phyloP scores from a whole-genome alignment of 2,888 invertebrate genomes.

The Sipha maydis region DNA sequence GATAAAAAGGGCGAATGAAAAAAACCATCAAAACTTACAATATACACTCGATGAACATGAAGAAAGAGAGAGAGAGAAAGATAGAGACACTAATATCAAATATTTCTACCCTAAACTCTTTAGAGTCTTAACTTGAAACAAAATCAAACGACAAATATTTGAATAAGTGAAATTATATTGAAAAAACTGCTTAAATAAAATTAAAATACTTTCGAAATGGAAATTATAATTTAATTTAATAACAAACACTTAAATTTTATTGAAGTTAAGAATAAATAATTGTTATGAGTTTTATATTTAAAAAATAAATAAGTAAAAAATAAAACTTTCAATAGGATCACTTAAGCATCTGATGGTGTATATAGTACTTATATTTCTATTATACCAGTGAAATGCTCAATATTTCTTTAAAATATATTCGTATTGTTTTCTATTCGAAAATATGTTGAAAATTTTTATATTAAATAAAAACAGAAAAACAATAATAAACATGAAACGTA shows the following conservation, averaged over 20 bases:
- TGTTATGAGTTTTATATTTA: background rate
- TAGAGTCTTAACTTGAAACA: slow-evolving; percentile 22
- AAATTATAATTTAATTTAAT: background rate
- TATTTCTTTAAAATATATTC: too few relatives aligned
- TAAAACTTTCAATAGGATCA: too few relatives aligned
- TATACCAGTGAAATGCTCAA: too few relatives aligned
- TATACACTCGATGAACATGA: slow-evolving; percentile 34
- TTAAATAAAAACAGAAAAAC: too few relatives aligned
- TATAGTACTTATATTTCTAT: too few relatives aligned
- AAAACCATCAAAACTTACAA: slow-evolving; percentile 28
- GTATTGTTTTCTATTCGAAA: too few relatives aligned
- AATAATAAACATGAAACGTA: too few relatives aligned
- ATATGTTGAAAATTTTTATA: too few relatives aligned
- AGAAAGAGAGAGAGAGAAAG: background rate
- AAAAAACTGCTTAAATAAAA: background rate
- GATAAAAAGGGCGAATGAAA: background rate
- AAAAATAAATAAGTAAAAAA: too few relatives aligned
- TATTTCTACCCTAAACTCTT: slow-evolving; percentile 22
- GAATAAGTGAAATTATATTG: slow-evolving; percentile 6
- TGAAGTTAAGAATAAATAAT: background rate
- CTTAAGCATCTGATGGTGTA: too few relatives aligned
- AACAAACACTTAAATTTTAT: background rate
- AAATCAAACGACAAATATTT: slow-evolving; percentile 40
- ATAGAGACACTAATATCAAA: slow-evolving; percentile 5
- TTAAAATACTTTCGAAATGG: background rate